Conservation (phyloP, 2,888 invertebrate species). For the Pammene fasciana region DNA sequence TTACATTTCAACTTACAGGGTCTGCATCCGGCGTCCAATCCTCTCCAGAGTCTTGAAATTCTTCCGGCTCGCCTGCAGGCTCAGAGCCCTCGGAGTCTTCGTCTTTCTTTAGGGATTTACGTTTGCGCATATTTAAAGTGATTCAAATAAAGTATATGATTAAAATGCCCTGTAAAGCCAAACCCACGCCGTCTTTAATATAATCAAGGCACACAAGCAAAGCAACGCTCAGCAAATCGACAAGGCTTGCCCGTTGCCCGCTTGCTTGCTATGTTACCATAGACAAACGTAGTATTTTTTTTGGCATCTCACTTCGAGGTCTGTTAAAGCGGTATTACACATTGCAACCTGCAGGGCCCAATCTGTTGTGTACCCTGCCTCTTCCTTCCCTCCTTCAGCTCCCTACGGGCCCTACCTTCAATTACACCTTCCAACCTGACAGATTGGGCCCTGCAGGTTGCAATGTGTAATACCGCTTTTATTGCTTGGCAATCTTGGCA, state of each 20-base stretch:
- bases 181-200: constrained; percentile 53
- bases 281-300: constrained; percentile 5
- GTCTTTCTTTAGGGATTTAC: constrained; percentile 77
- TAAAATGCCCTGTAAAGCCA: constrained; percentile 41
- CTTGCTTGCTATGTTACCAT: constrained; percentile 24
- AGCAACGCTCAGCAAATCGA: constrained; percentile 41
- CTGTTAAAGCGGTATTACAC: too few relatives aligned
- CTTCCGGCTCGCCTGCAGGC: constrained; percentile 77
- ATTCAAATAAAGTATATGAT: constrained; percentile 41
- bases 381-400: too few relatives aligned
- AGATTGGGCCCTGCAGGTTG: too few relatives aligned
- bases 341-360: too few relatives aligned
- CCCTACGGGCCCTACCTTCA: too few relatives aligned
- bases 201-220: constrained; percentile 46
- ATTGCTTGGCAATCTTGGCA: too few relatives aligned
- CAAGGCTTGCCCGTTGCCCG: constrained; percentile 38
- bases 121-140: constrained; percentile 70
- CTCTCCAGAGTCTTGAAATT: constrained; percentile 82
- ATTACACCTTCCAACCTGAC: too few relatives aligned
- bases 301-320: not conserved
- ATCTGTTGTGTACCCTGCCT: too few relatives aligned
- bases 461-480: too few relatives aligned
- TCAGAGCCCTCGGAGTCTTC: constrained; percentile 79
- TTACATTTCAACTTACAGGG: constrained; percentile 61
- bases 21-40: constrained; percentile 83